Evolutionary conservation across 2,113 vertebrate species (phyloP), one percentile per base, ranked within the genome.

Genomic region (Sebastes fasciatus): DNA sequence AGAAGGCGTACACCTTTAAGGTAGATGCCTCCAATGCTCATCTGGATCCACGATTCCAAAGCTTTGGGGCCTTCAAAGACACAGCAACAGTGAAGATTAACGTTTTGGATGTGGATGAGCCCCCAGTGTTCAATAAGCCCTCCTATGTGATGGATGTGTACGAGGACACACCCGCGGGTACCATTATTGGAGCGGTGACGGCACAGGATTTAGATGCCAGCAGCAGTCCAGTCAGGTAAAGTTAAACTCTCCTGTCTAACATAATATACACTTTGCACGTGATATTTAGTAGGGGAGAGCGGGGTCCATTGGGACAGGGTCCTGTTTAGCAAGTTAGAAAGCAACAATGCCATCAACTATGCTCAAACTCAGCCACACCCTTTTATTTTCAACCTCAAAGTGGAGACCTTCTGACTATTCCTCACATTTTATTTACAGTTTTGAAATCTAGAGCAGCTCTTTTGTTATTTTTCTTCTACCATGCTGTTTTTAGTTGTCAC

Each of bases 1-100:
- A 99, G 94, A 99, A 99, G 82, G 96, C 97, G 0, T 99, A 99
- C 57, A 98, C 98, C 63, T 99, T 99, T 74, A 99, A 98, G 94
- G 98, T 99, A 0, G 98, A 99, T 74, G 98, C 98, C 26, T 96
- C 98, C 74, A 99, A 99, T 65, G 91, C 96, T 6, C 97, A 99
- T 85, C 94, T 98, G 60, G 98, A 99, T 87, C 96, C 97, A 42
- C 96, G 97, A 0, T 99, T 99, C 85, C 97, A 98, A 82, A 96
- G 95, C 0, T 96, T 96, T 11, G 98, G 98, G 45, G 98, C 98
- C 3, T 99, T 98, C 91, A 99, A 98, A 92, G 98, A 99, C 88
- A 99, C 97, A 0, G 98, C 98, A 1, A 99, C 98, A 0, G 97
- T 99, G 90, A 99, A 98, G 93, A 97, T 99, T 89, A 99, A 97